Evolutionary conservation across 2,113 vertebrate species (phyloP), one percentile per base, ranked within the genome.

Genomic region (Gobiocypris rarus): DNA sequence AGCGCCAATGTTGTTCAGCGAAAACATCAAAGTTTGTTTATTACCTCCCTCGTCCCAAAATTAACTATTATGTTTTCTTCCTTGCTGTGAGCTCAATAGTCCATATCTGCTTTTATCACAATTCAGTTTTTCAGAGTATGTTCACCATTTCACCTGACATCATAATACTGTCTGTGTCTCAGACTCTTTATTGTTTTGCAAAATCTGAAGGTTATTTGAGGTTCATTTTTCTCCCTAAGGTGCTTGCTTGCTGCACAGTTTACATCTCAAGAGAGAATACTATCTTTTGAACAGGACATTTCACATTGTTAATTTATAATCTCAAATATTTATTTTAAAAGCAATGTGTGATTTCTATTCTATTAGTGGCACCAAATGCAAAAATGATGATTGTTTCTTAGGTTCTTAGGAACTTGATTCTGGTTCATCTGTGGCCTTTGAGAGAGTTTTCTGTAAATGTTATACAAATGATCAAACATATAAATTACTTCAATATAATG

Each of bases 11-110:
- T 75, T 45, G 41, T 75, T 86, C 83, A 83, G 85, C 79, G 86
- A 79, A 86, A 85, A 81, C 83, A 86, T 85, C 86, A 78, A 86
- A 71, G 83, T 71, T 81, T 78, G 80, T 83, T 87, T 74, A 81
- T 87, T 79, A 83, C 75, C 24, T 56, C 75, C 22, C 45, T 24
- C 9, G 28, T 34, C 50, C 17, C 19, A n/a, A 86, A 86, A 75
- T 38, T 58, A 48, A 50, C 65, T 26, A 54, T 41, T 78, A 31
- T 67, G 73, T 58, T 24, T 63, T 61, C 4, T 26, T 50, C 45
- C 26, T 48, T 59, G 69, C 56, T 67, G 56, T 74, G 56, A 31
- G 77, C 45, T 58, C 43, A 58, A 74, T 67, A 83, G 65, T 28
- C 74, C 28, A 76, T 69, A 52, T 83, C 79, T 34, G n/a, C n/a